phyloP scores from a whole-genome alignment of 2,113 vertebrate genomes.

The Romanogobio albipinnatus region DNA sequence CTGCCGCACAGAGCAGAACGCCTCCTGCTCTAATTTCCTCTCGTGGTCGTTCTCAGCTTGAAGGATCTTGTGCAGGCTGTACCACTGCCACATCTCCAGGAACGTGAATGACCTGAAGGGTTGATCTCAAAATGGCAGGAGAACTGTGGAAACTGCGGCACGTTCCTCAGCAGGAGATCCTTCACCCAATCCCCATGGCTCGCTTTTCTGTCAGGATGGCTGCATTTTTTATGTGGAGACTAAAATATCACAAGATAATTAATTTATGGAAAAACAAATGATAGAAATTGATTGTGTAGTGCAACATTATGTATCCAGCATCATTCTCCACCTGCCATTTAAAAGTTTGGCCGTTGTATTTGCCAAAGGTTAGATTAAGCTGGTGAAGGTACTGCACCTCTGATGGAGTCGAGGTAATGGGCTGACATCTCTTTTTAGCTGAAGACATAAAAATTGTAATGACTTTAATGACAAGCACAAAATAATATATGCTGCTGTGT shows the following conservation, averaged over 20 bases:
- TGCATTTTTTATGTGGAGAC: too few relatives aligned
- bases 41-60: background rate
- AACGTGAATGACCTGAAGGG: background rate
- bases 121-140: background rate
- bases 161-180: fast-evolving
- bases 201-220: too few relatives aligned
- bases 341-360: background rate
- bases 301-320: background rate
- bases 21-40: background rate
- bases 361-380: background rate
- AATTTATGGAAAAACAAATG: too few relatives aligned
- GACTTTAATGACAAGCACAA: background rate
- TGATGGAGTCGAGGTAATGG: background rate
- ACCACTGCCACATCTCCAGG: background rate
- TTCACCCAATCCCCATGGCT: too few relatives aligned
- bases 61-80: background rate
- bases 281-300: too few relatives aligned
- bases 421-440: background rate
- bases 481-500: too few relatives aligned
- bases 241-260: too few relatives aligned
- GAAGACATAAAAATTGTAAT: background rate
- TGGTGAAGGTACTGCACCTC: background rate
- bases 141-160: too few relatives aligned
- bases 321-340: slow-evolving; percentile 4
- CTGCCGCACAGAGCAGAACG: background rate